Base-by-base conservation (phyloP, 2,888 invertebrate species). In the Drosophila dives region DNA sequence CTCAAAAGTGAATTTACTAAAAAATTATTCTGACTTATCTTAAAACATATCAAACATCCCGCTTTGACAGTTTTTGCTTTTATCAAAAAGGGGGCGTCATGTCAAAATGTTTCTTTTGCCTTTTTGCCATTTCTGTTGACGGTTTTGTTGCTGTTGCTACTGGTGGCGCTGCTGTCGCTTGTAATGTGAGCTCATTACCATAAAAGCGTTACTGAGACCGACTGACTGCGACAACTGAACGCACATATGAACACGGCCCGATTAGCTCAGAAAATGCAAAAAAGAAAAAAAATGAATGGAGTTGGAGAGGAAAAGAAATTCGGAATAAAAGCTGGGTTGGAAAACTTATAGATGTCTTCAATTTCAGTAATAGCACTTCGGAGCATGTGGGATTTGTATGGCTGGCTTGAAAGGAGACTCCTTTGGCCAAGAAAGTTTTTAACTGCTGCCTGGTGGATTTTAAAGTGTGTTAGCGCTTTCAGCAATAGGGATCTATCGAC, bases 131-230 rank as follows among this genome's bases (percentile, higher is more conserved):
- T 64, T 72, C 56, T 54, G 61, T 32, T 64, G 69, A 23, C 55
- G 34, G 26, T 60, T 34, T 29, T 45, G 66, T n/a, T 65, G 40
- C 56, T 55, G 42, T 51, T 68, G 55, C 17, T 50, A 32, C 11
- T 54, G 63, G 23, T 38, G 51, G 17, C 33, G 45, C 49, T 63
- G 56, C 72, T 80, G 77, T 72, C 70, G 77, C 80, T 78, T 86
- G 86, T 83, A 89, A 86, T 88, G 86, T 80, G 89, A 88, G 81
- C 86, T 87, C 86, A 90, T 87, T 87, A 89, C 82, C 88, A 89
- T 87, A 86, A 89, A 85, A 85, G 86, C 86, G 79, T 76, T 69
- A 83, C 88, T 70, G 64, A 58, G 54, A 65, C 67, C 64, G 42
- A 56, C 50, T 50, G 63, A 45, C 55, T 61, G 42, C 71, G 67